phyloP scores from a whole-genome alignment of 1,140 invertebrate species.

The Helicoverpa armigera region DNA sequence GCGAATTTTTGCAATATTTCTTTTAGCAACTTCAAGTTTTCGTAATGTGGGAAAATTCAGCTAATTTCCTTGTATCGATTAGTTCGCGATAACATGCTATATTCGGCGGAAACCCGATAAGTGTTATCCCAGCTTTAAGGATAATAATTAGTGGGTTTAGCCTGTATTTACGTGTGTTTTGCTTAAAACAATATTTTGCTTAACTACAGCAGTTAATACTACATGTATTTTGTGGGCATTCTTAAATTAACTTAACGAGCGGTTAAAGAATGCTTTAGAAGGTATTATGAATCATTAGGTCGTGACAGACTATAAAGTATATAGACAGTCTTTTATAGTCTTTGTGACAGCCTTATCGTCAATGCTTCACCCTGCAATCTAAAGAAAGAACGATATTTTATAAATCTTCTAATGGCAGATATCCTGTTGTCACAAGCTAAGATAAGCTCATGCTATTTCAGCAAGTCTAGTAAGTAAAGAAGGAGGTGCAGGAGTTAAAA shows the following conservation, averaged over 20 bases:
- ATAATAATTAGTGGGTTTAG: constrained; percentile 34
- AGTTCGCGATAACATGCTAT: not conserved
- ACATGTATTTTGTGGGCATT: too few species aligned
- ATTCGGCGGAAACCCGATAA: constrained; percentile 22
- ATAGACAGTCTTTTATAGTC: too few species aligned
- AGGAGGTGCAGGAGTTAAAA: too few species aligned
- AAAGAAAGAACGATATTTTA: too few species aligned
- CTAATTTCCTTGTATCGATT: not conserved
- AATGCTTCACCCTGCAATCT: not conserved
- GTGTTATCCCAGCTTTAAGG: constrained; percentile 27
- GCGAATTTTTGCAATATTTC: too few species aligned
- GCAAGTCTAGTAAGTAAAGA: too few species aligned
- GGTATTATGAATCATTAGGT: not conserved
- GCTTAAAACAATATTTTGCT: not conserved
- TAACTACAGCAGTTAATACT: too few species aligned
- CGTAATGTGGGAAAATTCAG: too few species aligned
- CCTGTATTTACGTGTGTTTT: not conserved
- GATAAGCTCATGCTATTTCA: too few species aligned
- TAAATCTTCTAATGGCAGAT: too few species aligned
- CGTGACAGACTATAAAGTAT: not conserved
- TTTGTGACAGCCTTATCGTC: not conserved
- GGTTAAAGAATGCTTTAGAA: not conserved
- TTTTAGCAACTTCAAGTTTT: too few species aligned
- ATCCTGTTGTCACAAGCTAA: too few species aligned
- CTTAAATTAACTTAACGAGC: not conserved